Conservation (phyloP, 2,113 vertebrate genomes). For the Ammodramus savannarum region DNA sequence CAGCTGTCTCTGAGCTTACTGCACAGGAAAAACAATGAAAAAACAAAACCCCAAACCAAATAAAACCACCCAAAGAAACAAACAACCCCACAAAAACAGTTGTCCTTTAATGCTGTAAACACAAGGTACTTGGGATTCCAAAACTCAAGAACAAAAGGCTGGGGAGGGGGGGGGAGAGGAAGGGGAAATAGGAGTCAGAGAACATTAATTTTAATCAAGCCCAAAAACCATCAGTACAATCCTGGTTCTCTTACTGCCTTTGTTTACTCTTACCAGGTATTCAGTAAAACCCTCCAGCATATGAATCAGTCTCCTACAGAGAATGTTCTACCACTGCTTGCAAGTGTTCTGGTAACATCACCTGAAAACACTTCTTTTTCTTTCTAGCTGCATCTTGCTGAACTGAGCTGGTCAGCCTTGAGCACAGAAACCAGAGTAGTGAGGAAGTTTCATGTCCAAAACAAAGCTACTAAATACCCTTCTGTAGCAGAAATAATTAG, state of each 20-base stretch:
- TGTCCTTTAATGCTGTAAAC: neutral
- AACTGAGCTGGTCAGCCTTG: neutral
- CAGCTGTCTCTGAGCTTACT: neutral
- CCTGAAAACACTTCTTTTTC: neutral
- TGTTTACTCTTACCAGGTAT: neutral
- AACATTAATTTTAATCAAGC: neutral
- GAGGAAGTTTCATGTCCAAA: neutral
- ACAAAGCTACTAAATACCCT: neutral
- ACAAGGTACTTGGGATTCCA: neutral
- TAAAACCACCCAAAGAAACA: neutral
- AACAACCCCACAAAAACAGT: neutral
- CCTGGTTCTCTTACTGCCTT: neutral
- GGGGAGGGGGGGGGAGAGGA: fast-evolving
- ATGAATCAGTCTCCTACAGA: neutral
- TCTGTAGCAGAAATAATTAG: neutral
- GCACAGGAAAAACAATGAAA: neutral
- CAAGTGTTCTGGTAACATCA: neutral
- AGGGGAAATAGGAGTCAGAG: fast-evolving
- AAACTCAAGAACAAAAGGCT: neutral
- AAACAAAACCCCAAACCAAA: neutral
- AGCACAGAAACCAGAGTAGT: neutral
- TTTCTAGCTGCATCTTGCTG: neutral
- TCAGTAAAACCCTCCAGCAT: neutral
- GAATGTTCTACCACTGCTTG: neutral
- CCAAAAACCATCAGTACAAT: neutral